A percentile compares a stretch with the other conserved stretches of the same genome.
Conservation (phyloP, 2,888 invertebrate species). For the Acronicta aceris region DNA sequence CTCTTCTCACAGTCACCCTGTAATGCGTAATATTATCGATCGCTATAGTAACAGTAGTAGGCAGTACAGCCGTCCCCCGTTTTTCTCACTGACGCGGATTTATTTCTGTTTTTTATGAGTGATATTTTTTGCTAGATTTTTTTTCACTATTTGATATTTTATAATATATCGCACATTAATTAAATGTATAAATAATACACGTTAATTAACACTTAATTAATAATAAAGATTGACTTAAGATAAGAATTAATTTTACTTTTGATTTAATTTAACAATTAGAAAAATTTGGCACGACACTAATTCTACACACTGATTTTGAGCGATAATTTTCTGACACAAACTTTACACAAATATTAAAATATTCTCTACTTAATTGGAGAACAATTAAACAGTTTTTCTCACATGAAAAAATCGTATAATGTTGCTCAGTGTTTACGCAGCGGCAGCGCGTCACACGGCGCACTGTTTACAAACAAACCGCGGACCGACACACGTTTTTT, state of each 20-base stretch:
- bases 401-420: slow-evolving; percentile 60
- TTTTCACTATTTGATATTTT: slow-evolving; percentile 34
- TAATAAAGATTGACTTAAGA: slow-evolving; percentile 43
- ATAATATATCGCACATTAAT: slow-evolving; percentile 43
- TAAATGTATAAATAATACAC: slow-evolving; percentile 22
- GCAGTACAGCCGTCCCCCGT: slow-evolving; percentile 67
- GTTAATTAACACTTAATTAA: slow-evolving; percentile 41
- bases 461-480: slow-evolving; percentile 86
- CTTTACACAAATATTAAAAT: slow-evolving; percentile 34
- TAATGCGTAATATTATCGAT: slow-evolving; percentile 90
- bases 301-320: slow-evolving; percentile 60
- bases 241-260: slow-evolving; percentile 29
- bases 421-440: slow-evolving; percentile 71
- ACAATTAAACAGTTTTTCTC: slow-evolving; percentile 56
- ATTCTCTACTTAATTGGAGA: slow-evolving; percentile 55
- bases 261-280: slow-evolving; percentile 44
- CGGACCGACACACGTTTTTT: slow-evolving; percentile 66
- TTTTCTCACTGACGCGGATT: slow-evolving; percentile 76
- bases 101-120: slow-evolving; percentile 70
- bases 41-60: slow-evolving; percentile 84
- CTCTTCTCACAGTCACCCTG: slow-evolving; percentile 75
- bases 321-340: slow-evolving; percentile 52
- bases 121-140: slow-evolving; percentile 42
- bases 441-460: slow-evolving; percentile 74
- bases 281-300: slow-evolving; percentile 67